Conservation (phyloP, 2,888 invertebrate species). For the Charanyca ferruginea region DNA sequence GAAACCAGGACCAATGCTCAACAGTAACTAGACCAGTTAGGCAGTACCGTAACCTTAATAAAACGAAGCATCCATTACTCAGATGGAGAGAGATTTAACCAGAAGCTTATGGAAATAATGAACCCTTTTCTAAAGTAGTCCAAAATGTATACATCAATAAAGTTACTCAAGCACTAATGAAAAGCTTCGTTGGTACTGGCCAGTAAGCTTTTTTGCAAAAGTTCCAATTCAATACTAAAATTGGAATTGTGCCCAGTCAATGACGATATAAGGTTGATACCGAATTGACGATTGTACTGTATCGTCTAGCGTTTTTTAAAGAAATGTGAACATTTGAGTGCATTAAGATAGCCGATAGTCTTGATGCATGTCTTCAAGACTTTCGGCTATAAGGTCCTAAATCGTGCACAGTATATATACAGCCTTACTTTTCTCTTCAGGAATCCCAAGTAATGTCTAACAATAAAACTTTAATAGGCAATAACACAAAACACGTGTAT, state of each 20-base stretch:
- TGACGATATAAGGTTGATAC: conserved; percentile 1
- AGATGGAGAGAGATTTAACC: too few relatives aligned
- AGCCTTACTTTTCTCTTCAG: not conserved
- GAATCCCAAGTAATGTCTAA: conserved; percentile 36
- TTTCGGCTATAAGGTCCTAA: not conserved
- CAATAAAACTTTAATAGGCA: conserved; percentile 55
- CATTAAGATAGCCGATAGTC: not conserved
- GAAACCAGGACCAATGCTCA: too few relatives aligned
- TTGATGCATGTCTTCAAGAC: too few relatives aligned
- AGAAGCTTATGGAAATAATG: too few relatives aligned
- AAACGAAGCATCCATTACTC: too few relatives aligned
- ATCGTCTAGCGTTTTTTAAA: not conserved
- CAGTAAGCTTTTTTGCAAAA: not conserved
- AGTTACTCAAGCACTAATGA: not conserved
- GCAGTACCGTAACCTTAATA: too few relatives aligned
- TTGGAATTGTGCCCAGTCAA: conserved; percentile 40
- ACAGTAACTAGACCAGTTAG: too few relatives aligned
- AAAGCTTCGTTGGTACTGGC: not conserved
- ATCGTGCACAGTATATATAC: not conserved
- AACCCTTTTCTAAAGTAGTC: not conserved
- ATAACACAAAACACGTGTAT: conserved; percentile 53
- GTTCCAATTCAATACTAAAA: conserved; percentile 28
- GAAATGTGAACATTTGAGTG: conserved; percentile 3
- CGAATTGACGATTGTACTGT: conserved; percentile 17
- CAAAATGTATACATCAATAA: not conserved